These are phyloP conservation scores for Varecia variegata DNA, from an alignment of 2,797 vertebrate genomes.

Conservation along the genomic window DNA sequence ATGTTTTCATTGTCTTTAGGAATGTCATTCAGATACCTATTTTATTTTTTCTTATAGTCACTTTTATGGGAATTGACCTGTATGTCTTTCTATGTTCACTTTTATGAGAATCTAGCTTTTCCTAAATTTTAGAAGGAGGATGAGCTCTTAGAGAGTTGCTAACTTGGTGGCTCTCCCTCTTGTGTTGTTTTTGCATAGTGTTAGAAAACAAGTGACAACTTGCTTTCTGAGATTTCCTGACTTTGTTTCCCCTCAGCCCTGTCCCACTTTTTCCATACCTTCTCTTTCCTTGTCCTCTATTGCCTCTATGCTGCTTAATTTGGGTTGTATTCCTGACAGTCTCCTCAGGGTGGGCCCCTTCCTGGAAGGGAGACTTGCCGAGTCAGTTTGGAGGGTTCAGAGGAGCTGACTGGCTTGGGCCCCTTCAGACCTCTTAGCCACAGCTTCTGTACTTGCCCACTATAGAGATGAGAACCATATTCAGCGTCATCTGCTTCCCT, in stretches of 20 bases:
- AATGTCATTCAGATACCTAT: background rate
- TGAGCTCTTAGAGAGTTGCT: background rate
- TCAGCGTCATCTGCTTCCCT: background rate
- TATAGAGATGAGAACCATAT: too few relatives aligned
- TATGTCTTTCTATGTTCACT: background rate
- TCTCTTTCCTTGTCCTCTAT: background rate
- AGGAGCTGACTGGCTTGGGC: background rate
- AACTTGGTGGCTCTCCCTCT: background rate
- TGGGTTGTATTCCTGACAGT: background rate
- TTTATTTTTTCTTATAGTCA: background rate
- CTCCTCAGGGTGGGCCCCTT: background rate
- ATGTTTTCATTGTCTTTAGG: background rate
- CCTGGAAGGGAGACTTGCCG: background rate
- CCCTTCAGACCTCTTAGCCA: background rate
- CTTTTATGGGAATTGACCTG: background rate
- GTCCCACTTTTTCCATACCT: too few relatives aligned
- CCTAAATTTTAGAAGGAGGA: background rate
- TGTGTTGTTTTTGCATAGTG: background rate
- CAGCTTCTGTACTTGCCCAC: background rate
- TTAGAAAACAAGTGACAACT: background rate
- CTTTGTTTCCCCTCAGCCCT: background rate
- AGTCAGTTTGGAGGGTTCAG: background rate
- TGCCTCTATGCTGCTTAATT: background rate
- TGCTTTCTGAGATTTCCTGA: background rate
- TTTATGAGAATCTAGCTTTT: background rate